Percentiles rank a stretch among this genome's conserved stretches.
Evolutionary conservation across 53 echinoderm and acorn worm species (phyloP).

Genomic region (Pentamera pediparva): DNA sequence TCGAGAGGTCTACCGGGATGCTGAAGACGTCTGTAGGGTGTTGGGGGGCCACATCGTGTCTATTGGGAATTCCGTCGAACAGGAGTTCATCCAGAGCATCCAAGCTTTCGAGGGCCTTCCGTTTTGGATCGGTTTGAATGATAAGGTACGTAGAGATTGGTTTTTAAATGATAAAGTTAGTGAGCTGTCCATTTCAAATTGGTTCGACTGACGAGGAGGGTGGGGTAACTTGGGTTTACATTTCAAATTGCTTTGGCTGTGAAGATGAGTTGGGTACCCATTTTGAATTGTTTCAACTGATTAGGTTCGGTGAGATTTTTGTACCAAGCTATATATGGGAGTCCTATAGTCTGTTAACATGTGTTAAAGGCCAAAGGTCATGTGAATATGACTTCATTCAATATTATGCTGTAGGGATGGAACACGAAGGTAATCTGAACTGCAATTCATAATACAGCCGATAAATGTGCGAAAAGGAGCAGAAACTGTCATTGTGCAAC

Average conservation of each 20-base stretch:
- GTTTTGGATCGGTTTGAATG: conserved; percentile 78
- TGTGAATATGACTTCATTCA: background rate
- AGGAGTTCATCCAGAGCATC: conserved; percentile 65
- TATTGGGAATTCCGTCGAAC: conserved; percentile 52
- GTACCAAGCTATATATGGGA: background rate
- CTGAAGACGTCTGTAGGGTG: conserved; percentile 51
- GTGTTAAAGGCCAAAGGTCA: background rate
- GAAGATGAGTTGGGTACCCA: too few relatives aligned
- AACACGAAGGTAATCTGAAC: too few relatives aligned
- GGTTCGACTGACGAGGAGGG: too few relatives aligned
- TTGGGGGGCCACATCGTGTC: conserved; percentile 66
- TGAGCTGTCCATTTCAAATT: too few relatives aligned
- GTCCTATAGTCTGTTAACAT: background rate
- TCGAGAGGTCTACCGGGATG: conserved; percentile 47
- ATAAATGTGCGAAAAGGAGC: too few relatives aligned
- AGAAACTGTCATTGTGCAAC: too few relatives aligned
- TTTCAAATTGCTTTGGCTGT: too few relatives aligned
- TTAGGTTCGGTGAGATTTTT: background rate
- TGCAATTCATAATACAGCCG: too few relatives aligned
- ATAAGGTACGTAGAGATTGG: conserved; percentile 49
- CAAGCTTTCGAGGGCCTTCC: conserved; percentile 46
- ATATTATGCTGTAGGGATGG: background rate
- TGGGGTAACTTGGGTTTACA: too few relatives aligned
- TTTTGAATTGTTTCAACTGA: background rate
- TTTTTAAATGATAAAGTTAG: too few relatives aligned